These are phyloP conservation scores for Mustela erminea DNA, from an alignment of 2,797 vertebrate species.

Conservation along the genomic window DNA sequence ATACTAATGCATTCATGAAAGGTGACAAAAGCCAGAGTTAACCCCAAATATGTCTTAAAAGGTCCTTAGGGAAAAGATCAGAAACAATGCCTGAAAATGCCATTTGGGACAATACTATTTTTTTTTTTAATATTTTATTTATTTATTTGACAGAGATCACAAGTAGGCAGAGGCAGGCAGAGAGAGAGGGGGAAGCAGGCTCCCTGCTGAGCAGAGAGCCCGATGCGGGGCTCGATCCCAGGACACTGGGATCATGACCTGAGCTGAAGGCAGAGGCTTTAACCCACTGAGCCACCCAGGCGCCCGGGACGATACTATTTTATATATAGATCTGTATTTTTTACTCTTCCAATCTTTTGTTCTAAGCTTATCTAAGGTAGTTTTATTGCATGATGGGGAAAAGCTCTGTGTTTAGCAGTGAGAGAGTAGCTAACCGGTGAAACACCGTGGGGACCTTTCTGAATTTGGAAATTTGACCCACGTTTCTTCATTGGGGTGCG, in stretches of 20 bases:
- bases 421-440: fast-evolving
- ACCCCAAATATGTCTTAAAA: neutral
- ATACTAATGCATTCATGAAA: fast-evolving
- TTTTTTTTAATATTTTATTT: too few relatives aligned
- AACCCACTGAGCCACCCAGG: too few relatives aligned
- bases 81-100: neutral
- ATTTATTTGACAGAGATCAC: too few relatives aligned
- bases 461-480: neutral
- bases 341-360: neutral
- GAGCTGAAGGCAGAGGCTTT: too few relatives aligned
- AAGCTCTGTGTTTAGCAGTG: neutral
- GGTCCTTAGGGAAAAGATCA: neutral
- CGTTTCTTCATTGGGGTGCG: too few relatives aligned
- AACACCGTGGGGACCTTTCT: fast-evolving
- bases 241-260: too few relatives aligned
- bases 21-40: neutral
- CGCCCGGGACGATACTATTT: fast-evolving
- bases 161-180: too few relatives aligned
- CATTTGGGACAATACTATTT: fast-evolving
- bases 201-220: too few relatives aligned
- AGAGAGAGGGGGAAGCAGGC: too few relatives aligned
- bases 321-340: neutral
- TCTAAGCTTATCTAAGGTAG: neutral
- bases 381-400: neutral
- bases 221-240: too few relatives aligned